These are phyloP conservation scores for Frieseomelitta varia DNA, from an alignment of 1,140 invertebrate genomes.

Conservation along the genomic window DNA sequence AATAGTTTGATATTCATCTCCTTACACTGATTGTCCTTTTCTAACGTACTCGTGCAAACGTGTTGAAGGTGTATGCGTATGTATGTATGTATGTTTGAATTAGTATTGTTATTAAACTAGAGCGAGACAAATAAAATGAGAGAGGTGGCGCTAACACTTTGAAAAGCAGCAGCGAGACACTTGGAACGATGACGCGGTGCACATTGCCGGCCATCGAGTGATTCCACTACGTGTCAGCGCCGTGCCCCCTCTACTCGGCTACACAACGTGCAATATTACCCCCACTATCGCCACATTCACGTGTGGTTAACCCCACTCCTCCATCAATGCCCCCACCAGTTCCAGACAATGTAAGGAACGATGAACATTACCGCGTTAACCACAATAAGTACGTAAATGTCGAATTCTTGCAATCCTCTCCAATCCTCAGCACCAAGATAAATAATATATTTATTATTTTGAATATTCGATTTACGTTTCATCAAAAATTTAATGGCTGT, in stretches of 20 bases:
- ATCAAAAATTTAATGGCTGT: neutral
- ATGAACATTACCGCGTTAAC: constrained; percentile 32
- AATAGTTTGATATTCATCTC: neutral
- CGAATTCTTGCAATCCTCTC: neutral
- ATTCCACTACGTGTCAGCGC: constrained; percentile 53
- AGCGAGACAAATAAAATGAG: neutral
- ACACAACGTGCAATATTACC: constrained; percentile 36
- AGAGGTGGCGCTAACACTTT: constrained; percentile 20
- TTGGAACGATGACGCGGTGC: constrained; percentile 71
- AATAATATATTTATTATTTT: neutral
- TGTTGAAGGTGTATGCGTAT: neutral
- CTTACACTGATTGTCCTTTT: neutral
- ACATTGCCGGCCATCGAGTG: constrained; percentile 72
- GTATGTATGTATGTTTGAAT: neutral
- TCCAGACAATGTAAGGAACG: constrained; percentile 1
- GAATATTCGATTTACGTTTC: neutral
- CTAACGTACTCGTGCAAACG: neutral
- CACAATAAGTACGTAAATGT: constrained; percentile 36
- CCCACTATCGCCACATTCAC: constrained; percentile 8
- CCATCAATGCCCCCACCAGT: neutral
- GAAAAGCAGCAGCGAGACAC: constrained; percentile 60
- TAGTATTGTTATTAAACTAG: neutral
- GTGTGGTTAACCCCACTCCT: constrained; percentile 24
- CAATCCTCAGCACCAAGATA: neutral
- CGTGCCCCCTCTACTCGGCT: constrained; percentile 32